Evolutionary conservation across 2,888 invertebrate genomes (phyloP), one percentile per base, ranked within the genome.

Genomic region (Cheilosia pagana): DNA sequence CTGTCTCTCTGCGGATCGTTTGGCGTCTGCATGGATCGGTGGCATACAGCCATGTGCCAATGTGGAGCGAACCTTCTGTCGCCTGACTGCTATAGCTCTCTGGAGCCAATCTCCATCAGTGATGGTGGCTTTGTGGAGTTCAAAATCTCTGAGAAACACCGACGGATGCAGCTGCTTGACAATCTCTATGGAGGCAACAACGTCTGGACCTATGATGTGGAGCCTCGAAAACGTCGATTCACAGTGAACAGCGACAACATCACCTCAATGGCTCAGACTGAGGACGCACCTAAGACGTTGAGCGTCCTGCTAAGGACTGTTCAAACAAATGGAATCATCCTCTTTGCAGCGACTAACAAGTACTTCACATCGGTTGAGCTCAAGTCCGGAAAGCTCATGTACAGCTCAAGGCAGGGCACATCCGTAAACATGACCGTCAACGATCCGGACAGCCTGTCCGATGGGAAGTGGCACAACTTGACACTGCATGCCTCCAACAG

Each of bases 381-480:
- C 23, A 92, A 94, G 50, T 94, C 94, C 83, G 97, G 97, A 1
- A 95, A 95, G 89, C 92, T 98, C 35, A 93, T 95, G 41, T 98
- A 98, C 89, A 95, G 94, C 35, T 97, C 98, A 3, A 95, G 95
- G 89, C 94, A 96, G 88, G 95, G 96, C 68, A 94, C 94, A 7
- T 92, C 95, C 0, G 95, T 98, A 0, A 97, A 97, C 89, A 97
- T 98, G 96, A 96, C 95, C 1, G 94, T 95, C 81, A 90, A 93
- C 1, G 93, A 94, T 87, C 93, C 94, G 50, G 92, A 92, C 53
- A 92, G 93, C 57, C 92, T 98, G 0, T 93, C 95, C 12, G 97
- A 98, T 92, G 98, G 98, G 4, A 93, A 93, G 65, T 98, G 98
- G 98, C 98, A 98, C 90, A 97, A 96, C 89, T 92, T 98, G 4